phyloP scores from a whole-genome alignment of 2,797 vertebrate species.

The Cryptoblepharus egeriae region DNA sequence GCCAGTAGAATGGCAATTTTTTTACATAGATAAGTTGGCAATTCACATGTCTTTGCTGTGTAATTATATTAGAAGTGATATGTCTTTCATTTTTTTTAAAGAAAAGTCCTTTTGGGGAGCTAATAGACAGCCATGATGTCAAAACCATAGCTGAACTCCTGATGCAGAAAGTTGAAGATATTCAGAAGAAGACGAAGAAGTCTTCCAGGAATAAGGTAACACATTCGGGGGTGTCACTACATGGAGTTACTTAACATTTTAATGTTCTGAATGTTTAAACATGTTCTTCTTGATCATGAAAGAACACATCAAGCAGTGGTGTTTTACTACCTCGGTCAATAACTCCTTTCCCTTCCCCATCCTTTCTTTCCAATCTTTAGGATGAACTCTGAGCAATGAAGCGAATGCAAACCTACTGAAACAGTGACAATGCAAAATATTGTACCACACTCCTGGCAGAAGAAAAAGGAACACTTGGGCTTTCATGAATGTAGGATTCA shows the following conservation, averaged over 20 bases:
- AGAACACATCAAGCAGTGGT: neutral
- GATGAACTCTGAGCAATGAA: slow-evolving; percentile 76
- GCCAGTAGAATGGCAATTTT: neutral
- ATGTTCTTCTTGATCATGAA: neutral
- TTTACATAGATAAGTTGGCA: neutral
- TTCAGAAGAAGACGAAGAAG: slow-evolving; percentile 73
- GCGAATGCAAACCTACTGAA: slow-evolving; percentile 44
- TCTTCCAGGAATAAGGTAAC: slow-evolving; percentile 83
- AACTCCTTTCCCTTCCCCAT: neutral
- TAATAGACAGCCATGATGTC: slow-evolving; percentile 88
- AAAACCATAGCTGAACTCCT: slow-evolving; percentile 83
- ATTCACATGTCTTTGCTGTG: neutral
- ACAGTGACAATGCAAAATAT: slow-evolving; percentile 60
- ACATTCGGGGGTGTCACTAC: neutral
- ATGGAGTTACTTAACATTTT: neutral
- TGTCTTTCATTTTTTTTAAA: slow-evolving; percentile 62
- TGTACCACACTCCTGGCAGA: slow-evolving; percentile 28
- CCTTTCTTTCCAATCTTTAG: slow-evolving; percentile 48
- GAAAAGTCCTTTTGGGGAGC: slow-evolving; percentile 84
- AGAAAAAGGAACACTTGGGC: slow-evolving; percentile 39
- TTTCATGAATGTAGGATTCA: slow-evolving; percentile 17
- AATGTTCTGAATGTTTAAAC: neutral
- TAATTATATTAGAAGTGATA: neutral
- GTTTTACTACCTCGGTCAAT: neutral
- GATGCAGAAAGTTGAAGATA: slow-evolving; percentile 80